Base-by-base conservation (phyloP, 2,797 vertebrate genomes). In the Vultur gryphus region DNA sequence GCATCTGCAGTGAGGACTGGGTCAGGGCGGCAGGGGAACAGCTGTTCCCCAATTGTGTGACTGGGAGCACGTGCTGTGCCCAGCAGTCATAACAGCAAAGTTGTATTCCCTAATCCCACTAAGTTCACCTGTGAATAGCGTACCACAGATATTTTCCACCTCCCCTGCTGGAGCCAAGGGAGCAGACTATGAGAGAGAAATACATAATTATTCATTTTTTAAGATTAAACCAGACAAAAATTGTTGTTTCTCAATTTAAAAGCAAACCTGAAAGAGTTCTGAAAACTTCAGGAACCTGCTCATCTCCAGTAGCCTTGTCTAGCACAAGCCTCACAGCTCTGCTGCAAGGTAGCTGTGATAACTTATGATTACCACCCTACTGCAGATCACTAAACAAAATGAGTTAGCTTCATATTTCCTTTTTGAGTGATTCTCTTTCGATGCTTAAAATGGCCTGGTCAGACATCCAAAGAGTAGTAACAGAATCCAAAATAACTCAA, bases 41-140 rank as follows among this genome's bases (percentile, higher is more conserved):
- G 7, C 48, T 77, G 7, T 46, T 58, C 52, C 46, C 54, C 43
- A 75, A 0, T 4, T 29, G 9, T 39, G 24, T 46, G 69, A 24
- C 24, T 28, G 41, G 48, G n/a, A 90, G n/a, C 35, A 55, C 4
- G 10, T 13, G 11, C 24, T 71, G 33, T 1, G 5, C 39, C 48
- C 44, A 7, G 8, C 17, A 19, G 31, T 31, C 28, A 2, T 31
- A 77, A 66, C 0, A 0, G 26, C 16, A 81, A 62, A 5, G 0
- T 1, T 55, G 2, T 37, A 26, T 49, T 92, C 62, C 62, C 14
- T 76, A n/a, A 66, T 84, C 35, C 29, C 52, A 25, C 19, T 41
- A 59, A 75, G 5, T 67, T 81, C 57, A 78, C 35, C 65, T 37
- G 7, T 39, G 13, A 69, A 49, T 57, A 41, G 43, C n/a, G 25